phyloP scores from a whole-genome alignment of 2,113 vertebrate genomes.

The Dipodomys merriami region DNA sequence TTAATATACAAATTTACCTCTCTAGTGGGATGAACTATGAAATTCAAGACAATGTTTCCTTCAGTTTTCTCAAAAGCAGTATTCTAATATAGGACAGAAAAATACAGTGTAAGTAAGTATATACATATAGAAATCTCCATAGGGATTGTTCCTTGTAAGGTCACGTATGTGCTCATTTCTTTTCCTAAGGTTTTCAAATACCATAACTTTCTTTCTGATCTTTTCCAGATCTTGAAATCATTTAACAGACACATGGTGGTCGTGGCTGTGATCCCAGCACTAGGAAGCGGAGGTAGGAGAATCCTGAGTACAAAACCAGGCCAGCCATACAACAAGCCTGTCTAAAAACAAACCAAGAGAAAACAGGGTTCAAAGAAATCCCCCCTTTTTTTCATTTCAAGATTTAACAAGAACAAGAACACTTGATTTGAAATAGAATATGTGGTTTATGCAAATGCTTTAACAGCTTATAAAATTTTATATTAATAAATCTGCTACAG shows the following conservation, averaged over 20 bases:
- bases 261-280: background rate
- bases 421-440: too few relatives aligned
- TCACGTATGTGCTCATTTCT: slow-evolving; percentile 19
- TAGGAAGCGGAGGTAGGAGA: background rate
- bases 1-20: slow-evolving; percentile 62
- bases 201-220: background rate
- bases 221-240: slow-evolving; percentile 27
- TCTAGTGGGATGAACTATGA: slow-evolving; percentile 40
- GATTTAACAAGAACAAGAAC: too few relatives aligned
- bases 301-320: background rate
- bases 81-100: slow-evolving; percentile 11
- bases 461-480: too few relatives aligned
- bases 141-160: background rate
- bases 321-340: background rate
- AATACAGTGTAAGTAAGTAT: background rate
- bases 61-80: background rate
- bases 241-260: background rate
- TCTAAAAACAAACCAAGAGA: background rate
- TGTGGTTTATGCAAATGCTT: too few relatives aligned
- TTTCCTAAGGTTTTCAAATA: slow-evolving; percentile 49
- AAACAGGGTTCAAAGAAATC: background rate
- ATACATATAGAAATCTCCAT: background rate
- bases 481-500: background rate
- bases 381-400: background rate
- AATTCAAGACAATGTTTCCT: slow-evolving; percentile 21